Conservation (phyloP, 2,888 invertebrate genomes). For the Melinopterus prodromus region DNA sequence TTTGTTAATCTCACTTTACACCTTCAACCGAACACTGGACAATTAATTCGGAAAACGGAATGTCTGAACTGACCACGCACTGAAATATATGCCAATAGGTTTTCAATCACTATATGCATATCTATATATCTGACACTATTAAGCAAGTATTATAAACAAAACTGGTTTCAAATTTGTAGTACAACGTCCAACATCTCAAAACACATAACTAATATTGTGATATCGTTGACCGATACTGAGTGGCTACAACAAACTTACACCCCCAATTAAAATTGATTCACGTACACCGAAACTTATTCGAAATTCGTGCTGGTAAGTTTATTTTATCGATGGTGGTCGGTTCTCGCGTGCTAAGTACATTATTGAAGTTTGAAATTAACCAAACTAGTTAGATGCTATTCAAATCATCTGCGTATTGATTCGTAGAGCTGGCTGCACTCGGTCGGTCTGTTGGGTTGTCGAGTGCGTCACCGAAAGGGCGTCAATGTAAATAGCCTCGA, state of each 20-base stretch:
- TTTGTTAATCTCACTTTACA: too few species aligned
- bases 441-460: not conserved
- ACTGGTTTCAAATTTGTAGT: not conserved
- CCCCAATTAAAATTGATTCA: not conserved
- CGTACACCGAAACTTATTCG: not conserved
- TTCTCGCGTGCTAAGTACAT: conserved; percentile 15
- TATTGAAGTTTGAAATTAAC: conserved; percentile 23
- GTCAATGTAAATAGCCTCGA: not conserved
- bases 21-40: too few species aligned
- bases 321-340: conserved; percentile 20
- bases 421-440: not conserved
- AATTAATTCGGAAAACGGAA: too few species aligned
- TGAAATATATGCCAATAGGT: too few species aligned
- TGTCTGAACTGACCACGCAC: too few species aligned
- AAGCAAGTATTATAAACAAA: too few species aligned
- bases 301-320: conserved; percentile 13
- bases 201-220: not conserved
- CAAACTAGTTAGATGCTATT: conserved; percentile 25
- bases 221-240: not conserved
- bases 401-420: conserved; percentile 21
- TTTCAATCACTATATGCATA: too few species aligned
- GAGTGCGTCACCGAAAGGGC: not conserved
- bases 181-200: not conserved
- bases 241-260: not conserved
- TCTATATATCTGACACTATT: too few species aligned